Conservation (phyloP, 2,113 vertebrate genomes). For the Cepphus grylle region DNA sequence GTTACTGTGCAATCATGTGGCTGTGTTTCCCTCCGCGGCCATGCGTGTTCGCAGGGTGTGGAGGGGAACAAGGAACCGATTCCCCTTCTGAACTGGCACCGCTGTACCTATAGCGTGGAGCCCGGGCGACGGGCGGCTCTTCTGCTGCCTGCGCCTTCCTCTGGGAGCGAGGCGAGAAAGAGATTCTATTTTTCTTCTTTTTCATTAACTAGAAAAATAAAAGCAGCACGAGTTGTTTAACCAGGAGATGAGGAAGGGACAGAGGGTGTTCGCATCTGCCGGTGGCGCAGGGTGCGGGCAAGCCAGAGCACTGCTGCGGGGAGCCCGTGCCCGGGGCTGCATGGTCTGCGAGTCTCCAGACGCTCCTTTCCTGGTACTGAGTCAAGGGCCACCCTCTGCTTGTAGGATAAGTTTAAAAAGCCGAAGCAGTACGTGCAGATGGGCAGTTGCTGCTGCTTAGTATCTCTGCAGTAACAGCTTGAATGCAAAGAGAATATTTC, state of each 20-base stretch:
- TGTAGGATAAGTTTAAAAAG: not conserved
- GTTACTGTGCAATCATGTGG: constrained; percentile 31
- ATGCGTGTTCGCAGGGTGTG: not conserved
- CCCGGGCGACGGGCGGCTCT: not conserved
- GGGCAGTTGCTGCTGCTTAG: not conserved
- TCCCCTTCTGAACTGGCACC: not conserved
- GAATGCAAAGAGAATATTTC: not conserved
- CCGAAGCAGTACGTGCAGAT: not conserved
- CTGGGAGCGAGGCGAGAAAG: not conserved
- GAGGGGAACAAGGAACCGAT: not conserved
- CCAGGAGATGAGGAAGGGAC: not conserved
- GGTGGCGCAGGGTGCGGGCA: not conserved
- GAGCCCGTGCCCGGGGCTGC: not conserved
- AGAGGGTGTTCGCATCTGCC: not conserved
- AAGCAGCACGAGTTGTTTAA: rapidly evolving
- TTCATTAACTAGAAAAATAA: not conserved
- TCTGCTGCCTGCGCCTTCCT: not conserved
- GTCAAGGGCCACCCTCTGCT: not conserved
- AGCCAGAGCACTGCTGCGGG: rapidly evolving
- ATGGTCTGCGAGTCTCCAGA: not conserved
- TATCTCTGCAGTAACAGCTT: not conserved
- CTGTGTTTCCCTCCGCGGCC: not conserved
- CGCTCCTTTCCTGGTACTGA: rapidly evolving
- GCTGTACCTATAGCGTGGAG: not conserved
- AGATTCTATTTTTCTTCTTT: not conserved